A percentile compares a stretch with the other conserved stretches of the same genome.
These are phyloP conservation scores for Garrulus glandarius DNA, from an alignment of 2,797 vertebrate species.

Conservation along the genomic window DNA sequence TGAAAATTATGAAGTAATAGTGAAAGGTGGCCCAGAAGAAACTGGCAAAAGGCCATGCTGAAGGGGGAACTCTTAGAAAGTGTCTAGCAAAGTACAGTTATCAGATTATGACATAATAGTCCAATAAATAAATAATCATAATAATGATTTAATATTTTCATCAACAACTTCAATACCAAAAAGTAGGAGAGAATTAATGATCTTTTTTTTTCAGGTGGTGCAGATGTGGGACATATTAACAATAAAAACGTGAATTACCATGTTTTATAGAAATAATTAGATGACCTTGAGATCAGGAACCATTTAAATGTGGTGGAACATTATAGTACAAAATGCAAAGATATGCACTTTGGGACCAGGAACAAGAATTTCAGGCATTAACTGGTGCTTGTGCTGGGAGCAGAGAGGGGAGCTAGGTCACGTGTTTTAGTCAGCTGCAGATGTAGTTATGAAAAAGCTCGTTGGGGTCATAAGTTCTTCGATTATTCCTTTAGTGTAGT, in stretches of 20 bases:
- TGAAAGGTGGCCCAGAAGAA: not conserved
- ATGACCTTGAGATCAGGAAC: constrained; percentile 21
- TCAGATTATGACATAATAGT: not conserved
- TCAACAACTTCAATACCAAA: not conserved
- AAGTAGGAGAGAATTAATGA: not conserved
- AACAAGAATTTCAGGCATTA: constrained; percentile 19
- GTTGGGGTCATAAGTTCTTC: not conserved
- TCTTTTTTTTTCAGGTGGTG: not conserved
- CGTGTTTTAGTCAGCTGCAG: not conserved
- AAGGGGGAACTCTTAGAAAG: not conserved
- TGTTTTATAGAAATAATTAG: constrained; percentile 39
- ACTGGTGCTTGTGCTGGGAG: not conserved
- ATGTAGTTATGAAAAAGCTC: not conserved
- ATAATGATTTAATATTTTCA: not conserved
- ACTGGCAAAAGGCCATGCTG: not conserved
- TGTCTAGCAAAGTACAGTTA: not conserved
- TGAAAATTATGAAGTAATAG: not conserved
- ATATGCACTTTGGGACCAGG: not conserved
- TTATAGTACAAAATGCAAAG: constrained; percentile 1
- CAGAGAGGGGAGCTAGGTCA: not conserved
- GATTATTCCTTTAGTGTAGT: not conserved
- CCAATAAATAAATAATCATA: not conserved
- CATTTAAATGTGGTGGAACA: constrained; percentile 7
- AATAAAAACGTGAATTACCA: constrained; percentile 37
- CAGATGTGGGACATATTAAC: not conserved